These are phyloP conservation scores for Hyperoplus lanceolatus DNA, from an alignment of 2,797 vertebrate genomes.

Conservation along the genomic window DNA sequence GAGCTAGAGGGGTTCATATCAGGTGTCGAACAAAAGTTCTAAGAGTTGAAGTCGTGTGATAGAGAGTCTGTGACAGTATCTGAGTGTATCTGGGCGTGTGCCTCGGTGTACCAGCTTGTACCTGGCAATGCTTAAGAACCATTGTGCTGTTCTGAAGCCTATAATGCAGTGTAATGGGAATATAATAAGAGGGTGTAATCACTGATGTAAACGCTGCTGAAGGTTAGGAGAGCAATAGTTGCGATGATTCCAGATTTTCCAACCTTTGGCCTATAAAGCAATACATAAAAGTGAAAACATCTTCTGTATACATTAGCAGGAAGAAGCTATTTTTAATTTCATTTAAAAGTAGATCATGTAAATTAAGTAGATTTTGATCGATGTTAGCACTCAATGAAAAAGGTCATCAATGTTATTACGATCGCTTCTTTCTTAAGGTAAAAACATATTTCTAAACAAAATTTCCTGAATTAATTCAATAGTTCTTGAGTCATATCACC, in stretches of 20 bases:
- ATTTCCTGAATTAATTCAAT: neutral
- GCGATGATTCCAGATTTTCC: neutral
- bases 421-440: neutral
- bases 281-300: neutral
- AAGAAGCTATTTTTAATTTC: too few species aligned
- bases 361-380: neutral
- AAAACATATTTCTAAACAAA: neutral
- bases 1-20: slow-evolving; percentile 64
- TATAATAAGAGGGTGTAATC: slow-evolving; percentile 67
- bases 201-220: slow-evolving; percentile 44
- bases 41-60: slow-evolving; percentile 49
- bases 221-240: slow-evolving; percentile 14
- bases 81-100: slow-evolving; percentile 71
- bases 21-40: slow-evolving; percentile 64
- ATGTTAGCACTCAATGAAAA: neutral
- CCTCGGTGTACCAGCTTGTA: slow-evolving; percentile 62
- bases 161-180: slow-evolving; percentile 63
- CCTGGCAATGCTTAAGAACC: slow-evolving; percentile 62
- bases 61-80: slow-evolving; percentile 54
- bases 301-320: neutral
- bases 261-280: neutral
- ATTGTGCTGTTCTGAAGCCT: slow-evolving; percentile 61
- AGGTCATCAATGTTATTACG: neutral
- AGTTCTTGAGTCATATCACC: neutral
- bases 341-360: too few species aligned